A percentile compares a stretch with the other conserved stretches of the same genome.
phyloP scores from a whole-genome alignment of 35 echinoderm and acorn worm genomes.

The Ophioderma brevispina region DNA sequence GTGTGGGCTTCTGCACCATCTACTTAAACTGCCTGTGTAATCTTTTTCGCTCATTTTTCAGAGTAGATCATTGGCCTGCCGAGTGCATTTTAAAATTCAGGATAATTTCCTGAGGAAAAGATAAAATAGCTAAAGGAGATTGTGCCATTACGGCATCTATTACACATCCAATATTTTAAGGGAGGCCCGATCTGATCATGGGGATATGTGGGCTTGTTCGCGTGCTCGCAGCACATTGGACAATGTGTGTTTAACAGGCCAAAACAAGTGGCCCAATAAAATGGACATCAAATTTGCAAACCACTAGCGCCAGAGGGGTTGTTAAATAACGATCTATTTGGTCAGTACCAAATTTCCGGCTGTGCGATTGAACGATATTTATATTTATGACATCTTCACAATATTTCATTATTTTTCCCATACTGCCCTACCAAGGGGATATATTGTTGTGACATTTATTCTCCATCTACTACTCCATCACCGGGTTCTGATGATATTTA shows the following conservation, averaged over 20 bases:
- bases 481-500: no score
- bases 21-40: neutral
- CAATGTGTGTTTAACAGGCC: neutral
- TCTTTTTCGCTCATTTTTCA: neutral
- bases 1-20: no score
- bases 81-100: constrained; percentile 10
- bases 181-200: neutral
- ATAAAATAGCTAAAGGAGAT: constrained; percentile 6
- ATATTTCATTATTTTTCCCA: no score
- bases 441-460: no score
- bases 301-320: neutral
- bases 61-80: neutral
- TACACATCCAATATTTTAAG: neutral
- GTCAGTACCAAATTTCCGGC: neutral
- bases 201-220: neutral
- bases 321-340: neutral
- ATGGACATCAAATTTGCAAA: constrained; percentile 8
- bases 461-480: no score
- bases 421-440: no score
- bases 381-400: neutral
- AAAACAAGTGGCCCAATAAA: neutral
- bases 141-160: neutral
- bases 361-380: neutral
- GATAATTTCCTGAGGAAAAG: constrained; percentile 3
- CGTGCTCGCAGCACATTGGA: neutral